Conservation (phyloP, 2,797 vertebrate species). For the Lacerta bilineata region DNA sequence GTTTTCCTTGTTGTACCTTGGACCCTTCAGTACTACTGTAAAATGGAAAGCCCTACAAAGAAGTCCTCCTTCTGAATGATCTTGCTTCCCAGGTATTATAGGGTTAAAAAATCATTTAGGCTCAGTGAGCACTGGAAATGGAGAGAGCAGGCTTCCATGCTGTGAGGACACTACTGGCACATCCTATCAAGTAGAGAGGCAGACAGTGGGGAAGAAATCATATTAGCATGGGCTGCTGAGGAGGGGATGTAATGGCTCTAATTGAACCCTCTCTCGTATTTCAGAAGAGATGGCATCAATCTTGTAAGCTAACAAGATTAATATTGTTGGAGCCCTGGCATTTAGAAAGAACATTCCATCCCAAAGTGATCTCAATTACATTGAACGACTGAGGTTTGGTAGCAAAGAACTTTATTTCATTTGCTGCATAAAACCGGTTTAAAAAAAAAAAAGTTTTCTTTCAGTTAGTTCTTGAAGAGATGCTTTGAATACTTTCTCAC, state of each 20-base stretch:
- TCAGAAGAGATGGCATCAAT: constrained; percentile 74
- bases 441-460: not conserved
- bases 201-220: constrained; percentile 61
- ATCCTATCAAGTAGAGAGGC: constrained; percentile 48
- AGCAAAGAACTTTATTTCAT: constrained; percentile 70
- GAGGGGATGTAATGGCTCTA: constrained; percentile 72
- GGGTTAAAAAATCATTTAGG: constrained; percentile 12
- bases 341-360: constrained; percentile 74
- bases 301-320: constrained; percentile 75
- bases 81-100: constrained; percentile 7
- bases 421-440: constrained; percentile 51
- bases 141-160: constrained; percentile 49
- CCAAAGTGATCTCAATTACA: constrained; percentile 73
- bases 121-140: constrained; percentile 12
- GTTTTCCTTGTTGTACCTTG: not conserved
- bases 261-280: constrained; percentile 70
- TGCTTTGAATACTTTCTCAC: constrained; percentile 6
- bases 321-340: constrained; percentile 71
- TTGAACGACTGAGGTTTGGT: constrained; percentile 66
- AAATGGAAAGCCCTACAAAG: constrained; percentile 27
- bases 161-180: constrained; percentile 63
- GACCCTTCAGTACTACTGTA: not conserved
- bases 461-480: constrained; percentile 39
- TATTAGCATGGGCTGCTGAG: constrained; percentile 71
- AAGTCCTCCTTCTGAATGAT: constrained; percentile 35